Evolutionary conservation across 64 coral and sea anemone species (phyloP), one percentile per base, ranked within the genome.

Genomic region (Montipora foliosa): DNA sequence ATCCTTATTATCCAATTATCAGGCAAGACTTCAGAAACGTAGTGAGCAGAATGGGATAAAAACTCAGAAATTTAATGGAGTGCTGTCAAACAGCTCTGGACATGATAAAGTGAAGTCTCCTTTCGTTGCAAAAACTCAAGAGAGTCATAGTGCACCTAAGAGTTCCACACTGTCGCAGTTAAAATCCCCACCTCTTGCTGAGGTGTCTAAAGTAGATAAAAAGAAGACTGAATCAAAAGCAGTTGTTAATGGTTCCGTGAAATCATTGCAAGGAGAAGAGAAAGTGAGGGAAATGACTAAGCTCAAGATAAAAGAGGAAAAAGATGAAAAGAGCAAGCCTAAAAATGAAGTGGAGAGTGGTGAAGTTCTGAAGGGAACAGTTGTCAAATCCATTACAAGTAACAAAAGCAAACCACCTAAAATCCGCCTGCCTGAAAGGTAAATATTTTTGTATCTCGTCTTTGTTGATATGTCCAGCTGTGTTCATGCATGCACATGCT

Each of bases 341-440:
- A 47, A 50, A 12, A 51, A 6, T 19, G 45, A 86, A 19, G 22
- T 19, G 20, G 62, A 71, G 44, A 86, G 68, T 16, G 12, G 19
- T n/a, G 66, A 71, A 24, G 15, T 8, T n/a, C 7, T 3, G 4
- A 86, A 86, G 68, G 62, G 16, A 24, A 47, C 67, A 44, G 67
- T 1, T 0, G 24, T 24, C 10, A 86, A 72, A 22, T 21, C 66
- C 6, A 86, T 11, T 47, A 1, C 66, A 49, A 71, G 70, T 10
- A 89, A 5, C 77, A 98, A 98, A 45, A 84, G 58, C 37, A 98
- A 98, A 85, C 96, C 96, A 76, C 96, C 96, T 4, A 98, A 95
- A 48, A 89, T 97, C 49, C 91, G 74, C 49, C 88, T 98, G 81
- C 88, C 90, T 49, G 84, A 82, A 5, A 88, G 90, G 94, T 95